Conservation (phyloP, 2,113 vertebrate species). For the Myrmophylax atrothorax region DNA sequence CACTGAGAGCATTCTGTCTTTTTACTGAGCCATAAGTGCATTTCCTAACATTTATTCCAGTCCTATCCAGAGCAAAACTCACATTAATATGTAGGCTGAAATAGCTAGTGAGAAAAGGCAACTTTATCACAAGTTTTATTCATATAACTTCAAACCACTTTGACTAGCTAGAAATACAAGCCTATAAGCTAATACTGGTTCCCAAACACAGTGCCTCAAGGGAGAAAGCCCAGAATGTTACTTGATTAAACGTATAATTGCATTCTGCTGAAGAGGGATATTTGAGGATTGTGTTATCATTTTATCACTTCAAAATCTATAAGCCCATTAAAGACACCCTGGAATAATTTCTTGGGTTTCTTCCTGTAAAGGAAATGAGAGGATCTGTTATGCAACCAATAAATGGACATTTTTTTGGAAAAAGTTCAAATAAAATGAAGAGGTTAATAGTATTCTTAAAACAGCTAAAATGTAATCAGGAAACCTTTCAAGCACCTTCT, state of each 20-base stretch:
- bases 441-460: neutral
- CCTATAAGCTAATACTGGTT: neutral
- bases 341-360: neutral
- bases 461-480: neutral
- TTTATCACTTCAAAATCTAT: conserved; percentile 7
- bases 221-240: neutral
- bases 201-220: neutral
- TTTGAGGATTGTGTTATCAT: neutral
- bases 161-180: neutral
- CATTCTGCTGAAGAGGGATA: neutral
- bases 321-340: neutral
- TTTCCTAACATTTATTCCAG: neutral
- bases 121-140: neutral
- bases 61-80: neutral
- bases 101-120: neutral
- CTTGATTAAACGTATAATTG: neutral
- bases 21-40: neutral
- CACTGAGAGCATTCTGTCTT: neutral
- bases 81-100: neutral
- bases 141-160: neutral
- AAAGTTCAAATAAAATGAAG: neutral
- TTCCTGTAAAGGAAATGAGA: neutral
- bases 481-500: neutral
- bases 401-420: neutral
- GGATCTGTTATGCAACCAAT: neutral